Base-by-base conservation (phyloP, 92 coral and sea anemone species). In the Parazoanthus atlanticus region DNA sequence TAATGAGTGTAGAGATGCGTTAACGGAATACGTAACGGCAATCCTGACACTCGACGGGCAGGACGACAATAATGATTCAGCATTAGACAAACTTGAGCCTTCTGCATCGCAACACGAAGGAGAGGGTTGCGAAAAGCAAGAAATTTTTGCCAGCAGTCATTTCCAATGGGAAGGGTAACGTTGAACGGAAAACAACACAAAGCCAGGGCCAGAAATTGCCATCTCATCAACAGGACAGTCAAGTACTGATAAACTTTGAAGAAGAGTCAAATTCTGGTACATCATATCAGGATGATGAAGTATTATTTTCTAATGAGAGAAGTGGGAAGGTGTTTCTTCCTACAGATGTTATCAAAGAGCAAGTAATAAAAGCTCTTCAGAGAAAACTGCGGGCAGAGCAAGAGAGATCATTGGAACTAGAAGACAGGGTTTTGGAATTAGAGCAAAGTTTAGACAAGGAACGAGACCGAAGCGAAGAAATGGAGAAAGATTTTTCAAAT, bases 401-500 rank as follows among this genome's bases (percentile, higher is more conserved):
- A 82, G 38, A 65, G 77, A 86, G 36, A 49, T 47, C 75, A 12
- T 89, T 79, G 17, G 88, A 72, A 47, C 79, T 91, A 13, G 90
- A 82, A 34, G 89, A 86, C 81, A 70, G n/a, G 28, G 71, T 88
- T 76, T 79, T 82, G 23, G 80, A 41, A 46, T 12, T 91, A 77
- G 80, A 86, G 78, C 79, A 87, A 75, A 47, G 74, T 56, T 12
- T 91, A 47, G 79, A 91, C 15, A n/a, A 65, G 21, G 86, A 91
- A 43, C 43, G 69, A 58, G 67, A 32, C 2, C 80, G 88, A 38
- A 77, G 88, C 56, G 85, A 91, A 34, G 88, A 81, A 30, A 78
- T 88, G 88, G 93, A 91, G 66, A 86, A 87, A 52, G 87, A 88
- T 26, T 82, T 87, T 76, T 54, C 38, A 32, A 86, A 82, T 8